Percentiles rank a stretch among this genome's conserved stretches.
phyloP scores from a whole-genome alignment of 2,888 invertebrate genomes.

The Tetheella fluctuosa region DNA sequence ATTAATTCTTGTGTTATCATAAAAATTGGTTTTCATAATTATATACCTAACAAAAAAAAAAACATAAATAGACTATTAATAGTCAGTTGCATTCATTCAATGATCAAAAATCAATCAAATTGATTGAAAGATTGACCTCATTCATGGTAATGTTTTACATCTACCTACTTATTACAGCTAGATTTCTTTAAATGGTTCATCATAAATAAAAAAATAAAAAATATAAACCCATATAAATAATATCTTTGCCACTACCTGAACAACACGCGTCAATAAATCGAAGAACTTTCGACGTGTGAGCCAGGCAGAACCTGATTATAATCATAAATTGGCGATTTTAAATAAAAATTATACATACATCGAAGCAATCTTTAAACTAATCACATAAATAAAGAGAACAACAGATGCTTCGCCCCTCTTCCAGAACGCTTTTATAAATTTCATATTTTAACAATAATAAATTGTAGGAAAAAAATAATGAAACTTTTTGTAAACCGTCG shows the following conservation, averaged over 20 bases:
- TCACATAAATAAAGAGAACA: slow-evolving; percentile 78
- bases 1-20: too few species aligned
- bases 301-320: slow-evolving; percentile 56
- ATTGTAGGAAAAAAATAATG: slow-evolving; percentile 57
- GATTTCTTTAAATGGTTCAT: background rate
- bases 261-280: slow-evolving; percentile 35
- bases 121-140: background rate
- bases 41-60: too few species aligned
- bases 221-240: slow-evolving; percentile 4
- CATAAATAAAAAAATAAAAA: slow-evolving; percentile 2
- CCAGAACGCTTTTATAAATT: slow-evolving; percentile 65
- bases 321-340: slow-evolving; percentile 76
- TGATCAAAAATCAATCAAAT: background rate
- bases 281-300: slow-evolving; percentile 32
- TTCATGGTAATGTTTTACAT: background rate
- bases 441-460: slow-evolving; percentile 73
- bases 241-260: slow-evolving; percentile 11
- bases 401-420: slow-evolving; percentile 69
- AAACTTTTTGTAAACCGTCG: slow-evolving; percentile 49
- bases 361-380: slow-evolving; percentile 66
- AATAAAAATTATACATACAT: slow-evolving; percentile 67
- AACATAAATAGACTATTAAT: too few species aligned
- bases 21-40: too few species aligned
- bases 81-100: too few species aligned
- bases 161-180: background rate